A percentile compares a stretch with the other conserved stretches of the same genome.
phyloP scores from a whole-genome alignment of 2,113 vertebrate genomes.

The Microtus pennsylvanicus region DNA sequence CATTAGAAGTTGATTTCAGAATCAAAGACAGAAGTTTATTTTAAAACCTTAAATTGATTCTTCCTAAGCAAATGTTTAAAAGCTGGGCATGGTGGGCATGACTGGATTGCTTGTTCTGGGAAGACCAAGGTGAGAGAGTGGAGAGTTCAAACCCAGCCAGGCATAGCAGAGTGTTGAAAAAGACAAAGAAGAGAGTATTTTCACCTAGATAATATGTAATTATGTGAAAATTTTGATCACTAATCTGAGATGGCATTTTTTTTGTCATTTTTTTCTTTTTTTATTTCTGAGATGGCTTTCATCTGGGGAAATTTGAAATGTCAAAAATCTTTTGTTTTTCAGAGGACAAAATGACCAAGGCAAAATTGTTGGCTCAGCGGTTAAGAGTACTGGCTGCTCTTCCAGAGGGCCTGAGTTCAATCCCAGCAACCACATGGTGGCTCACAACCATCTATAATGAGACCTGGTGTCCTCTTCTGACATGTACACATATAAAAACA shows the following conservation, averaged over 20 bases:
- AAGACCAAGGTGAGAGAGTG: not conserved
- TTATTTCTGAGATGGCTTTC: not conserved
- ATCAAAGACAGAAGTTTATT: slow-evolving; percentile 68
- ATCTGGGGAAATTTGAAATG: not conserved
- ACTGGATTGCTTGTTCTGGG: not conserved
- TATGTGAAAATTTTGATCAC: not conserved
- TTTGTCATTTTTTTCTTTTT: too few species aligned
- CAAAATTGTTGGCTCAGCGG: not conserved
- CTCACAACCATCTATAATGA: too few species aligned
- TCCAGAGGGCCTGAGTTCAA: too few species aligned
- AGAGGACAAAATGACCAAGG: slow-evolving; percentile 30
- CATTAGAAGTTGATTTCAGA: slow-evolving; percentile 73
- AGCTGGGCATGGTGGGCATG: not conserved
- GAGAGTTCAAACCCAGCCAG: not conserved
- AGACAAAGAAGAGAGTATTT: not conserved
- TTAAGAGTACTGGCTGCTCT: too few species aligned
- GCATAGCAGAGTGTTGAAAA: not conserved
- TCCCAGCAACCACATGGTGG: too few species aligned
- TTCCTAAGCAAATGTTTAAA: slow-evolving; percentile 60
- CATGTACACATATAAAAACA: too few species aligned
- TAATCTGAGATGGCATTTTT: not conserved
- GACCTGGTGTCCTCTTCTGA: too few species aligned
- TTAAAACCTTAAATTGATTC: slow-evolving; percentile 57
- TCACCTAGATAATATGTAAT: not conserved
- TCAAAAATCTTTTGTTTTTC: slow-evolving; percentile 50